These are phyloP conservation scores for Adelognathus sp. DNA, from an alignment of 2,888 invertebrate species.

Conservation along the genomic window DNA sequence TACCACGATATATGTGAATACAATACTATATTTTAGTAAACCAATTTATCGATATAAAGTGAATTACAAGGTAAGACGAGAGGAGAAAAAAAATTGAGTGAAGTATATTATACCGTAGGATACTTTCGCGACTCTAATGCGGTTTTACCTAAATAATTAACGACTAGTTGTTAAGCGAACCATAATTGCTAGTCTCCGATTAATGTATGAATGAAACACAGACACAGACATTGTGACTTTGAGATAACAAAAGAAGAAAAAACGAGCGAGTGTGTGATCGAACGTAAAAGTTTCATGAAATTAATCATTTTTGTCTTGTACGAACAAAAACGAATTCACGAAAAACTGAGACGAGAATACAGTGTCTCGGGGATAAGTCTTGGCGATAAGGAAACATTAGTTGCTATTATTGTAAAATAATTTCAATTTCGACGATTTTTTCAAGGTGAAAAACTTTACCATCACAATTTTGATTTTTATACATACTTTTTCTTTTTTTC, in stretches of 20 bases:
- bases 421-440: slow-evolving; percentile 25
- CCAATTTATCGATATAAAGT: slow-evolving; percentile 68
- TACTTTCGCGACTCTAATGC: slow-evolving; percentile 55
- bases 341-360: not conserved
- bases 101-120: slow-evolving; percentile 47
- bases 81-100: slow-evolving; percentile 22
- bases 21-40: slow-evolving; percentile 73
- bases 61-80: slow-evolving; percentile 24
- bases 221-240: slow-evolving; percentile 14
- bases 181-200: slow-evolving; percentile 76
- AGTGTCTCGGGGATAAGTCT: not conserved
- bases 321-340: not conserved
- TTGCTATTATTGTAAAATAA: slow-evolving; percentile 38
- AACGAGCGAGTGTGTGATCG: slow-evolving; percentile 34
- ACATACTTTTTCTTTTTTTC: slow-evolving; percentile 25
- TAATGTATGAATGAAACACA: slow-evolving; percentile 60
- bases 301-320: slow-evolving; percentile 17
- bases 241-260: slow-evolving; percentile 9
- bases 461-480: slow-evolving; percentile 41
- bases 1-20: slow-evolving; percentile 60
- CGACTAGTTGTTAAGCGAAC: slow-evolving; percentile 68
- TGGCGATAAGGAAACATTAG: slow-evolving; percentile 22
- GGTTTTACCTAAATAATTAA: slow-evolving; percentile 67
- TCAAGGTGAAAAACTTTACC: not conserved
- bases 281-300: slow-evolving; percentile 11